These are phyloP conservation scores for Gymnodraco acuticeps DNA, from an alignment of 2,797 vertebrate species.

Conservation along the genomic window DNA sequence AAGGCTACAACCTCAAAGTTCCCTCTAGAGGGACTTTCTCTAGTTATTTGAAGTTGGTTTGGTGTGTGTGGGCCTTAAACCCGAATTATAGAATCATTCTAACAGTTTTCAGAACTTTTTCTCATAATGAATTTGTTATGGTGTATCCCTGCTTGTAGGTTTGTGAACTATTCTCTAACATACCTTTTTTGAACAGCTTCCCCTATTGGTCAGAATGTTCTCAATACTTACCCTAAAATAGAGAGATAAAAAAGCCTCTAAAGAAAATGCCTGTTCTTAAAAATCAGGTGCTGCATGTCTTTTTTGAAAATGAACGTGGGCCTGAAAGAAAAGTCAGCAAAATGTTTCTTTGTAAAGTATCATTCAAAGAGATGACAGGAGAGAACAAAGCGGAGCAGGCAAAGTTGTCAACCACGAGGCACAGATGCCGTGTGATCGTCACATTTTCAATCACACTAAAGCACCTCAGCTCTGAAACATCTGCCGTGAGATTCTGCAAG, in stretches of 20 bases:
- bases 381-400: constrained; percentile 35
- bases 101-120: background rate
- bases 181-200: background rate
- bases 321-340: constrained; percentile 24
- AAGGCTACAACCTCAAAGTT: no score
- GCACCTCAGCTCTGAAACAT: constrained; percentile 45
- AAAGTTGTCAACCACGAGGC: constrained; percentile 39
- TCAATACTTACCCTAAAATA: background rate
- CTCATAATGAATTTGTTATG: background rate
- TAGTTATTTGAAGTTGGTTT: no score
- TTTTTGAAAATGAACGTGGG: constrained; percentile 20
- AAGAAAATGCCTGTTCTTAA: constrained; percentile 24
- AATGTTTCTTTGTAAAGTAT: constrained; percentile 37
- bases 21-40: no score
- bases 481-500: constrained; percentile 43
- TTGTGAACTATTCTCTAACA: background rate
- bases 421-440: constrained; percentile 41
- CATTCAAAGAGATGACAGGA: constrained; percentile 43
- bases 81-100: background rate
- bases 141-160: background rate
- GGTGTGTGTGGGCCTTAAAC: no score
- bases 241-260: background rate
- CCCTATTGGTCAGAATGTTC: background rate
- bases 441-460: constrained; percentile 46
- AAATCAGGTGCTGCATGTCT: background rate